A percentile compares a stretch with the other conserved stretches of the same genome.
Conservation (phyloP, 2,888 invertebrate genomes). For the Diadegma fenestrale region DNA sequence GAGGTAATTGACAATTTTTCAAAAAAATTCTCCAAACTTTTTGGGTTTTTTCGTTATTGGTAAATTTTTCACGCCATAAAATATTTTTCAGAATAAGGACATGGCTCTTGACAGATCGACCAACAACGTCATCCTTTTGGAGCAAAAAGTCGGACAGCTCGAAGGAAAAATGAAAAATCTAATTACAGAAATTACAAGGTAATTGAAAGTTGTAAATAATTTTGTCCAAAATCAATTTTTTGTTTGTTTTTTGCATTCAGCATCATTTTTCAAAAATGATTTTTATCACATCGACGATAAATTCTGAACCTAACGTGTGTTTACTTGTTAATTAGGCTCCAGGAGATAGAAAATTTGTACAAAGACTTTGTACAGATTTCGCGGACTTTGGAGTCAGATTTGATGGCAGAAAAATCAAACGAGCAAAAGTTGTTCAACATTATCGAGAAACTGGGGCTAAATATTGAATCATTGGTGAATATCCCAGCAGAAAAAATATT, state of each 20-base stretch:
- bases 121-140: constrained; percentile 88
- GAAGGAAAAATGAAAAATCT: constrained; percentile 88
- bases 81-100: constrained; percentile 87
- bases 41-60: no score
- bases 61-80: constrained; percentile 82
- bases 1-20: constrained; percentile 91
- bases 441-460: constrained; percentile 92
- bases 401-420: constrained; percentile 94
- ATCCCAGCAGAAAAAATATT: constrained; percentile 88
- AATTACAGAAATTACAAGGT: constrained; percentile 87
- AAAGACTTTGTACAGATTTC: constrained; percentile 87
- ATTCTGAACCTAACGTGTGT: no score
- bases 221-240: constrained; percentile 46
- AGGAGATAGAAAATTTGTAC: constrained; percentile 94
- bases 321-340: constrained; percentile 86
- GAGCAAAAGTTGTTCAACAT: constrained; percentile 92
- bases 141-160: constrained; percentile 90
- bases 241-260: no score
- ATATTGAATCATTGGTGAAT: constrained; percentile 80
- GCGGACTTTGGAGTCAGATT: constrained; percentile 92
- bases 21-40: constrained; percentile 80
- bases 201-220: constrained; percentile 87
- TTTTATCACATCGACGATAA: no score
- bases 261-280: no score
- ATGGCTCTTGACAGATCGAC: constrained; percentile 90